Evolutionary conservation across 2,113 vertebrate species (phyloP), one percentile per base, ranked within the genome.

Genomic region (Vulpes vulpes): DNA sequence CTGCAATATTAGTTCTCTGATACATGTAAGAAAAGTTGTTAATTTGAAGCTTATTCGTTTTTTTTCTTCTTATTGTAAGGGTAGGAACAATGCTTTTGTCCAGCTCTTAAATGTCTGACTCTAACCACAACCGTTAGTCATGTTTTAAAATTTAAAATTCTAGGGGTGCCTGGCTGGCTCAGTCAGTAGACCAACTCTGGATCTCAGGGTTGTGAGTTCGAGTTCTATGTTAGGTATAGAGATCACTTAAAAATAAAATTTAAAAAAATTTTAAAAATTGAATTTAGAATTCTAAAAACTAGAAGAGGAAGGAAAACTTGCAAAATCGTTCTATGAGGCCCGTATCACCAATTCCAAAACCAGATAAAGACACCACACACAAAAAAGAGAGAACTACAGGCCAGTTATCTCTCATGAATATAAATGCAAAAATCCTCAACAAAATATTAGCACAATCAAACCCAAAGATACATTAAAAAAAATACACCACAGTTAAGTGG

Each of bases 61-160:
- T 96, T 96, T 92, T 69, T 69, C 67, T 88, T 83, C 59, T 87
- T 38, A 79, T 55, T 53, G 19, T 51, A 51, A 82, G 8, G 14
- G 2, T 55, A 43, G 20, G 16, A 67, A 38, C 16, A 83, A 57
- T 81, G 71, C 22, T 55, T 57, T 94, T 57, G 43, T 49, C 17
- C 20, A 76, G 55, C 35, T 59, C 19, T 65, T 89, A 79, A 91
- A 57, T 87, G n/a, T 73, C 25, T 15, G 64, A 9, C 60, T 92
- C 94, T 87, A 43, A 65, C n/a, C 32, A 82, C 49, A 91, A 87
- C 43, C 11, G 38, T 67, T 76, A 62, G 51, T 92, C 92, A 59
- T 74, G 16, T 71, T 76, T 69, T 20, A 57, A 76, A 87, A 19
- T n/a, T 55, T 69, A 69, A 69, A 35, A 69, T 69, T 69, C 67